Base-by-base conservation (phyloP, 2,797 vertebrate species). In the Saguinus oedipus region DNA sequence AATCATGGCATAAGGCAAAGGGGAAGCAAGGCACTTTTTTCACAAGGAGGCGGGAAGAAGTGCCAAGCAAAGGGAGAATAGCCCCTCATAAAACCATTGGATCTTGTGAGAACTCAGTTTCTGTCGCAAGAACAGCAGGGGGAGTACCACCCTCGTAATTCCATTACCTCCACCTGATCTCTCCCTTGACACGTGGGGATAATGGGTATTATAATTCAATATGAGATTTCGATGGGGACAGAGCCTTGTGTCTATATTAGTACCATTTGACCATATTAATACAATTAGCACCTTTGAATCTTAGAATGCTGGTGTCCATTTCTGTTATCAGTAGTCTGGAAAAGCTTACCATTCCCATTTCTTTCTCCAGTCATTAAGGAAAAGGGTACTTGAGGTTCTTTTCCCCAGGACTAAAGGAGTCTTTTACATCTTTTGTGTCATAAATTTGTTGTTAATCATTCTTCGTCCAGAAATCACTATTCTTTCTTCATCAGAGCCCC, bases 101-200 rank as follows among this genome's bases (percentile, higher is more conserved):
- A n/a, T 68, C 64, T 1, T 68, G 15, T n/a, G 64, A 68, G 33
- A 68, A 68, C 33, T 68, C 33, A 68, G 3, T n/a, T 33, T 7
- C 3, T 68, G 19, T n/a, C 15, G 9, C 0, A 1, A 68, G 15
- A 68, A n/a, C 33, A 68, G 64, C 33, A n/a, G 8, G 4, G 1
- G 7, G 33, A 68, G 19, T 68, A 68, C 15, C 15, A 68, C 15
- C 17, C 15, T 8, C 4, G 0, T 68, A 33, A n/a, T 68, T 68
- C 33, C 1, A 4, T 68, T 19, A n/a, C 64, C 64, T n/a, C 15
- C 33, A n/a, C 15, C 64, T n/a, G 33, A 68, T 68, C 64, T n/a
- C 64, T n/a, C 64, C 33, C 33, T 68, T 68, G 64, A 68, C 64
- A n/a, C n/a, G 30, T 68, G 30, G 33, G 33, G 64, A 68, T 68